A percentile compares a stretch with the other conserved stretches of the same genome.
Conservation (phyloP, 1,140 invertebrate genomes). For the Aradophagus sp. region DNA sequence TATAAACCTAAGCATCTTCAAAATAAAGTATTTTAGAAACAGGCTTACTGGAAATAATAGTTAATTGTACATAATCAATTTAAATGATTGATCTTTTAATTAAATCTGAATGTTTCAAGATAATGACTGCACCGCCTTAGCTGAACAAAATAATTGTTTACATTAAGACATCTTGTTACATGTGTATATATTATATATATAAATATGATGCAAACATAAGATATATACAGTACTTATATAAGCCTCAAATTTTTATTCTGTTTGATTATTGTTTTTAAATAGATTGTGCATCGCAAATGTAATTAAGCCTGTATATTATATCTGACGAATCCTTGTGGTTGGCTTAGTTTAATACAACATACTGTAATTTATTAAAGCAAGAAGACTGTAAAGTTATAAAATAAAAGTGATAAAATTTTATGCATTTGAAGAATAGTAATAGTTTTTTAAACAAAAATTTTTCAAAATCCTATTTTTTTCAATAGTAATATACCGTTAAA, state of each 20-base stretch:
- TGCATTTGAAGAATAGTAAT: conserved; percentile 2
- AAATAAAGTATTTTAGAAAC: too few relatives aligned
- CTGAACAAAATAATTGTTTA: too few relatives aligned
- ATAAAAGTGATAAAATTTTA: conserved; percentile 43
- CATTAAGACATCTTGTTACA: conserved; percentile 39
- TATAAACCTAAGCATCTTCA: too few relatives aligned
- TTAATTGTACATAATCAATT: too few relatives aligned
- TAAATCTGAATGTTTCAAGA: too few relatives aligned
- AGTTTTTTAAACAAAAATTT: too few relatives aligned
- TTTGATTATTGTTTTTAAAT: conserved; percentile 3
- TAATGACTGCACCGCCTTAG: too few relatives aligned
- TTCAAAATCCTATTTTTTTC: too few relatives aligned
- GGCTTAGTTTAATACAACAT: conserved; percentile 1
- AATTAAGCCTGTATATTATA: conserved; percentile 21
- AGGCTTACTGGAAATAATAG: too few relatives aligned
- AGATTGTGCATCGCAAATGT: conserved; percentile 7
- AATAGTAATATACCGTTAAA: too few relatives aligned
- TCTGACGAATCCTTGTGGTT: neutral
- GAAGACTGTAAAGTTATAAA: conserved; percentile 49
- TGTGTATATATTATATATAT: conserved; percentile 29
- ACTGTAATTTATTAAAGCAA: conserved; percentile 31
- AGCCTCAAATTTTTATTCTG: conserved; percentile 12
- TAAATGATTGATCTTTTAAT: too few relatives aligned
- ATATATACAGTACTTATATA: conserved; percentile 22
- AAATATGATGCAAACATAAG: conserved; percentile 21